A percentile compares a stretch with the other conserved stretches of the same genome.
Conservation (phyloP, 2,888 invertebrate species). For the Myopa testacea region DNA sequence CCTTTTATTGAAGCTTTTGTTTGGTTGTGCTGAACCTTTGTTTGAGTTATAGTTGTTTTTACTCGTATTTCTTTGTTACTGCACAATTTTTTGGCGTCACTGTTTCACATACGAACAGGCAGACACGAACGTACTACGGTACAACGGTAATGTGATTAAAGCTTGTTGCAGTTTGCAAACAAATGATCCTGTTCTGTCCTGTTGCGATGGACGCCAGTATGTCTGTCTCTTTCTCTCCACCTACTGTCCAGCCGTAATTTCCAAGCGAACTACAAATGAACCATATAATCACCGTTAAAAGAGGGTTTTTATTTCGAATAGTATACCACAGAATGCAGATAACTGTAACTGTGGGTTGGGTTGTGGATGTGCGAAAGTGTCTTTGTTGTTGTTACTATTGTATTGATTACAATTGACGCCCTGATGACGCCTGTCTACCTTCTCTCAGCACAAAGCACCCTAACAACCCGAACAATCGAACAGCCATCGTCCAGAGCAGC, state of each 20-base stretch:
- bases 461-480: too few species aligned
- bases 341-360: neutral
- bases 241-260: constrained; percentile 43
- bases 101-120: constrained; percentile 39
- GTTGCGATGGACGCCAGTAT: constrained; percentile 15
- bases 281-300: constrained; percentile 42
- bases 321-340: neutral
- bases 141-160: constrained; percentile 59
- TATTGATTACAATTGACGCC: constrained; percentile 29
- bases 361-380: neutral
- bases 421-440: too few species aligned
- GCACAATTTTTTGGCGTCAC: neutral
- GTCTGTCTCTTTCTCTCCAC: neutral
- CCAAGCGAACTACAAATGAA: constrained; percentile 62
- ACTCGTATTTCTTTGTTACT: too few species aligned
- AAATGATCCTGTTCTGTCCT: constrained; percentile 24
- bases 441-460: too few species aligned
- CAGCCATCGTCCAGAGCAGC: too few species aligned
- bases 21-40: too few species aligned
- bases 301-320: constrained; percentile 4
- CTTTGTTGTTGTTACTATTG: neutral
- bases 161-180: constrained; percentile 54
- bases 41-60: too few species aligned
- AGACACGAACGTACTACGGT: constrained; percentile 55
- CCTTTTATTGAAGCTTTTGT: too few species aligned